Conservation (phyloP, 2,113 vertebrate species). For the Labeo catla region DNA sequence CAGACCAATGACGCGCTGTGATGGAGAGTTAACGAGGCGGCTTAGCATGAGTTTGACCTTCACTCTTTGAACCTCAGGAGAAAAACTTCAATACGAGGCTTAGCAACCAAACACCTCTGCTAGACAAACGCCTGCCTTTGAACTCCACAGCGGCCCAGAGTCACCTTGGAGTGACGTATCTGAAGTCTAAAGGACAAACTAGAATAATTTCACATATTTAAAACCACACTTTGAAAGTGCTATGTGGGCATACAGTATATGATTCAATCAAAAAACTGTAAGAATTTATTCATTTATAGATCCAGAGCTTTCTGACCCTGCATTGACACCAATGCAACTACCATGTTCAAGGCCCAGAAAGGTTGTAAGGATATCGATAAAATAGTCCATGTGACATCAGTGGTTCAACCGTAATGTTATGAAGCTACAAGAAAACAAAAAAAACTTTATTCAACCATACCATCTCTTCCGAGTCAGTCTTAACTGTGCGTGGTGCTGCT, state of each 20-base stretch:
- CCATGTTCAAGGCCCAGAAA: too few species aligned
- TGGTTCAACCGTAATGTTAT: too few species aligned
- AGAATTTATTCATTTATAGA: background rate
- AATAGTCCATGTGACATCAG: too few species aligned
- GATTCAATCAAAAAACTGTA: too few species aligned
- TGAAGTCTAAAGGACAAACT: background rate
- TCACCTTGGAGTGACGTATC: constrained; percentile 6
- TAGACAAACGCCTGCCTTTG: constrained; percentile 23
- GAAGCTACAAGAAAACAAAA: too few species aligned
- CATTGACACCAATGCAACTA: too few species aligned
- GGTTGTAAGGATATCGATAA: too few species aligned
- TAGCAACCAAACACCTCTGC: constrained; percentile 27
- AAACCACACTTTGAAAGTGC: background rate
- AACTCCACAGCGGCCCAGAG: constrained; percentile 13
- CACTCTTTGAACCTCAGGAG: constrained; percentile 20
- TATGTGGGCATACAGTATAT: background rate
- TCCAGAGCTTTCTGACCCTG: too few species aligned
- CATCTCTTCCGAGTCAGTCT: too few species aligned
- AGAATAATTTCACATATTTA: constrained; percentile 6
- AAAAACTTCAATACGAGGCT: background rate
- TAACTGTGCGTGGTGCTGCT: too few species aligned
- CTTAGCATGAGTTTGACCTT: constrained; percentile 36
- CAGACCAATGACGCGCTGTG: constrained; percentile 1
- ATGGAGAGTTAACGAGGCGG: constrained; percentile 20
- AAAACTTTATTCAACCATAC: too few species aligned